Base-by-base conservation (phyloP, 2,888 invertebrate species). In the Spialia ferax region DNA sequence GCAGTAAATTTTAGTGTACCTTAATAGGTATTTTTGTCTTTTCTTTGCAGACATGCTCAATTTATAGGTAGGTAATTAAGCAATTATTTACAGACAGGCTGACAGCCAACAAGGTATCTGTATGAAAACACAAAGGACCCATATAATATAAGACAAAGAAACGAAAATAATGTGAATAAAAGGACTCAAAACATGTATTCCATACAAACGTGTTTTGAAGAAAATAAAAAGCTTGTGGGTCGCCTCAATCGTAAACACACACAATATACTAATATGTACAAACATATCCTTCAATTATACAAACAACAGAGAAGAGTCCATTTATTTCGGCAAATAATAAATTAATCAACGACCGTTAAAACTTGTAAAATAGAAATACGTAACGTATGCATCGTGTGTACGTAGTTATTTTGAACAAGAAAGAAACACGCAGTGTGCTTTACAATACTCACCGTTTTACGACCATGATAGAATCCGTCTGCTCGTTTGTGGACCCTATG, bases 381-480 rank as follows among this genome's bases (percentile, higher is more conserved):
- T 29, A 18, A 22, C 32, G 26, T 26, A 6, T 59, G 18, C 42
- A 32, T 54, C n/a, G 15, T 35, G 48, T 38, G 45, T 32, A 55
- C 29, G 29, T 54, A 26, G 54, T 54, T 18, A 23, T 38, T 42
- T 54, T 54, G 29, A 54, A 15, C 61, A 55, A 52, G 42, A 55
- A 67, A 59, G 75, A 26, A 61, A 61, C 63, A 75, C 76, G n/a
- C n/a, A 77, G 74, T 75, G 74, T 77, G 76, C 74, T 72, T 69
- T 57, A 57, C 35, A 75, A 45, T 80, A 88, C 93, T 89, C 83
- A 94, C 93, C 93, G 93, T 93, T 94, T 94, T 90, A 94, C 93
- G 91, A 93, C 94, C 94, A 94, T 94, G 92, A 87, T 94, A 93
- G 92, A 93, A 91, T 92, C 93, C 94, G 94, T 94, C 86, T 86